Base-by-base conservation (phyloP, 2,113 vertebrate species). In the Platichthys stellatus region DNA sequence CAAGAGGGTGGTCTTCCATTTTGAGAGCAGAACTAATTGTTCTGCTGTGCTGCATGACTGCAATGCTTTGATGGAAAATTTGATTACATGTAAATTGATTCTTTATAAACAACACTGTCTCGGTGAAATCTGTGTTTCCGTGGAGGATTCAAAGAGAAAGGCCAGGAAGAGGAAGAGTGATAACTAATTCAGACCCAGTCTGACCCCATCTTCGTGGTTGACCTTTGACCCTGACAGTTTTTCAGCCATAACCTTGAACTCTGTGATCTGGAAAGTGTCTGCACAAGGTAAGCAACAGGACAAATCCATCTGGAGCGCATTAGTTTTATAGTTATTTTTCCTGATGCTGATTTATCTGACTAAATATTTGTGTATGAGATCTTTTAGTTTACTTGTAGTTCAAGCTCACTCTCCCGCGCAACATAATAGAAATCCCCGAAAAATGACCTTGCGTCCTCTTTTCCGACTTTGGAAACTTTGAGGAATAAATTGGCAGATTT, bases 281-380 rank as follows among this genome's bases (percentile, higher is more conserved):
- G 28, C 49, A 20, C 18, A 51, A 20, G 18, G 18, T 51, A 51
- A n/a, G 49, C 18, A 51, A 17, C 18, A 51, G 17, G 17, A 51
- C 18, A 51, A 51, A 20, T 57, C n/a, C 45, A 81, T 76, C 74
- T 81, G 72, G 72, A 72, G 53, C 10, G 5, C 26, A 76, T 83
- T 61, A 23, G 28, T 74, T 72, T 57, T 14, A 57, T 60, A 28
- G 14, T 18, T n/a, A 8, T 18, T 53, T 53, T 53, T n/a, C 51
- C 17, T 45, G 11, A 13, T 45, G 3, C 53, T 21, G 53, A 54
- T 18, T 10, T 54, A 47, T 21, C 21, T 54, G 7, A 18, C 20
- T 11, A 54, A 54, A 54, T 54, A 54, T 54, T 21, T 54, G 11
- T 54, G 4, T 54, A 6, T n/a, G 53, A 51, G 18, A 18, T 20